phyloP scores from a whole-genome alignment of 92 coral and sea anemone genomes.

The Epizoanthus stellaris region DNA sequence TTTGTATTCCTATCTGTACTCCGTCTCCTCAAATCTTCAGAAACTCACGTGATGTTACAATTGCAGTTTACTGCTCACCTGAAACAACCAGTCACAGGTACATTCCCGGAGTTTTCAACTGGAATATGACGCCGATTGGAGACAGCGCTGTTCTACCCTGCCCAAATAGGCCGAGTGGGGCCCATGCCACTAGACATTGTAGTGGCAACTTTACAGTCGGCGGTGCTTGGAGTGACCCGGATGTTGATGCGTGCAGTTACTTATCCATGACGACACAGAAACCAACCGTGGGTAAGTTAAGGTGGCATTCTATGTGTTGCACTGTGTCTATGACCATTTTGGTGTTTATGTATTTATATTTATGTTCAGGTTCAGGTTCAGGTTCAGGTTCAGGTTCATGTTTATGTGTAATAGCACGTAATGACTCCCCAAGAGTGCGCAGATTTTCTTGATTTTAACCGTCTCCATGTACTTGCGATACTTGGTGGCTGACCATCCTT shows the following conservation, averaged over 20 bases:
- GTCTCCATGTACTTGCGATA: no score
- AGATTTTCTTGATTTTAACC: no score
- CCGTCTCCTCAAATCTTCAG: no score
- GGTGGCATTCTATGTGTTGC: no score
- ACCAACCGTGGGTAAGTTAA: neutral
- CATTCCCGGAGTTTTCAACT: conserved; percentile 60
- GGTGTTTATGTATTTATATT: no score
- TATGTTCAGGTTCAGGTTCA: no score
- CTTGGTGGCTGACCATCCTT: no score
- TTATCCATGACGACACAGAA: conserved; percentile 61
- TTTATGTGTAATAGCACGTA: no score
- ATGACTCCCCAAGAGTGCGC: no score
- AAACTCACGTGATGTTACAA: neutral
- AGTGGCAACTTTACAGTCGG: conserved; percentile 66
- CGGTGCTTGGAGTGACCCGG: conserved; percentile 66
- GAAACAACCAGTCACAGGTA: conserved; percentile 61
- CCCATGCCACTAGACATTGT: conserved; percentile 66
- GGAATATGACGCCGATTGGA: conserved; percentile 65
- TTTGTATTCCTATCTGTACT: no score
- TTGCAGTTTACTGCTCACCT: conserved; percentile 63
- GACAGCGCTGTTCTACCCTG: conserved; percentile 43
- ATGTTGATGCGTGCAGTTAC: conserved; percentile 56
- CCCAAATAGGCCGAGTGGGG: conserved; percentile 61
- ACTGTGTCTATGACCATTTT: no score
- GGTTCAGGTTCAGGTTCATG: no score